Conservation (phyloP, 2,113 vertebrate genomes). For the Limanda limanda region DNA sequence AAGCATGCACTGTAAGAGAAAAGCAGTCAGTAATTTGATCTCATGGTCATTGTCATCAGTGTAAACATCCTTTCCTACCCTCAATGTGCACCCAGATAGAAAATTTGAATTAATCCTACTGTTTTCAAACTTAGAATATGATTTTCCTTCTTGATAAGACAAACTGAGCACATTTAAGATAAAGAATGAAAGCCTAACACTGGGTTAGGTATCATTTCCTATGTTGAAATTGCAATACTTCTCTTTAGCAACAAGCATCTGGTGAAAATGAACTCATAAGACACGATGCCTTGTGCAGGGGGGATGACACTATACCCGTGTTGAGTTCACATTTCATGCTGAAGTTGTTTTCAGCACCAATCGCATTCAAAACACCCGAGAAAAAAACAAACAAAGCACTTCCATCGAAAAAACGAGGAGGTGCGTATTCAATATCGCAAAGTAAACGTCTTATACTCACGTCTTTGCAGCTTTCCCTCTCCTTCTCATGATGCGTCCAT, state of each 20-base stretch:
- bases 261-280: not conserved
- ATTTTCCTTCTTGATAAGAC: no score
- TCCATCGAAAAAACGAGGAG: not conserved
- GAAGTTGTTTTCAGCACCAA: not conserved
- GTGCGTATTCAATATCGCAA: not conserved
- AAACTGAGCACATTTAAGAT: not conserved
- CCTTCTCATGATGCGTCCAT: constrained; percentile 49
- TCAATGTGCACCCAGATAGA: not conserved
- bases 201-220: not conserved
- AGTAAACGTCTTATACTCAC: constrained; percentile 60
- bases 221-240: not conserved
- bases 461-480: constrained; percentile 55
- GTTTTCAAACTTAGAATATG: not conserved
- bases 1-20: not conserved
- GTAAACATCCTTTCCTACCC: not conserved
- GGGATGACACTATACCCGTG: not conserved
- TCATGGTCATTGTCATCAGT: not conserved
- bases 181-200: not conserved
- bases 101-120: not conserved
- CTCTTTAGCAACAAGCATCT: not conserved
- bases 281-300: not conserved
- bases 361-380: not conserved
- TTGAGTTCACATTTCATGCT: constrained; percentile 32
- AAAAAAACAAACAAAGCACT: not conserved
- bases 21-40: not conserved